Conservation (phyloP, 2,888 invertebrate species). For the Pilophorus perplexus region DNA sequence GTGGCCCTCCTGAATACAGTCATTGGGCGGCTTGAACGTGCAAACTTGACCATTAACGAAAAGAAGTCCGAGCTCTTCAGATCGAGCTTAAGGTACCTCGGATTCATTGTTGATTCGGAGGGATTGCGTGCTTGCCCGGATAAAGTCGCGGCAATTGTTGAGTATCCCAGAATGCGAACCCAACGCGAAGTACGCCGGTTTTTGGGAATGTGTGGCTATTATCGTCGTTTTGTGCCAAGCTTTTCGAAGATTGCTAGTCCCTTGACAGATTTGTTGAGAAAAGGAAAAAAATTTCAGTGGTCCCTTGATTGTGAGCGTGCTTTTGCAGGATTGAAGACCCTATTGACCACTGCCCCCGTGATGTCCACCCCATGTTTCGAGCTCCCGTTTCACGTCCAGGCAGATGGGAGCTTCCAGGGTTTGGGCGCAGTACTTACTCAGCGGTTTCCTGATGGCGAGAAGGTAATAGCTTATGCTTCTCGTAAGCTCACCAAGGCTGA, state of each 20-base stretch:
- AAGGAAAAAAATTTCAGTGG: background rate
- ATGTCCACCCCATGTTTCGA: slow-evolving; percentile 41
- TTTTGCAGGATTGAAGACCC: slow-evolving; percentile 39
- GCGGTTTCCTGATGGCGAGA: background rate
- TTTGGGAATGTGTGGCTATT: slow-evolving; percentile 42
- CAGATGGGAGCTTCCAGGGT: slow-evolving; percentile 34
- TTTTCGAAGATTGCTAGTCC: slow-evolving; percentile 46
- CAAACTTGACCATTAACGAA: slow-evolving; percentile 13
- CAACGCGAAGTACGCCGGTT: slow-evolving; percentile 43
- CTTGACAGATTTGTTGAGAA: too few relatives aligned
- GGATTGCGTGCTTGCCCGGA: slow-evolving; percentile 37
- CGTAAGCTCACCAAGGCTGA: background rate
- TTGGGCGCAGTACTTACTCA: slow-evolving; percentile 39
- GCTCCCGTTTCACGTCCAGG: slow-evolving; percentile 39
- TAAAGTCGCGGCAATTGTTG: slow-evolving; percentile 29
- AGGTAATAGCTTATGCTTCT: slow-evolving; percentile 27
- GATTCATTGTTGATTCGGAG: slow-evolving; percentile 45
- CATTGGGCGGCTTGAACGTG: slow-evolving; percentile 20
- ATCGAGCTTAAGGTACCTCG: background rate
- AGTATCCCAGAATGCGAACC: slow-evolving; percentile 20
- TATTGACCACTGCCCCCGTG: slow-evolving; percentile 38
- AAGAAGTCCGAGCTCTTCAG: background rate
- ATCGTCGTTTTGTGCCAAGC: slow-evolving; percentile 48
- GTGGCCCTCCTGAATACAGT: background rate
- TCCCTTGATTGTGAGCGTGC: background rate